Conservation (phyloP, 2,113 vertebrate genomes). For the Heptranchias perlo region DNA sequence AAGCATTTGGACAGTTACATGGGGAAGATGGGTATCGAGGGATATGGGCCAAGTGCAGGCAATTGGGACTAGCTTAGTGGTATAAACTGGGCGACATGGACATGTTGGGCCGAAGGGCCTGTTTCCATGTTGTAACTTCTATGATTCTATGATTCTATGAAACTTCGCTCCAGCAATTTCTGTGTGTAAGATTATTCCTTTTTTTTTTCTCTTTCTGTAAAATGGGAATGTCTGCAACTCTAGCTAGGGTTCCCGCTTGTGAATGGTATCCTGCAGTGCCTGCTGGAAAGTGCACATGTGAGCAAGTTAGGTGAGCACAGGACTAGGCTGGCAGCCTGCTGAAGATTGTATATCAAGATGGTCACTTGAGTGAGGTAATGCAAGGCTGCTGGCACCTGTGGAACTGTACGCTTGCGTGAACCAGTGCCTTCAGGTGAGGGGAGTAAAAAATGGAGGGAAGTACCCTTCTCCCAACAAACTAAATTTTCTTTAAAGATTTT, state of each 20-base stretch:
- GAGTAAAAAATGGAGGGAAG: neutral
- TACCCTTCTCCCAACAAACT: neutral
- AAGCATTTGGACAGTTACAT: too few relatives aligned
- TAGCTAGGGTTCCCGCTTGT: neutral
- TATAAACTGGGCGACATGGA: too few relatives aligned
- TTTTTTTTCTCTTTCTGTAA: neutral
- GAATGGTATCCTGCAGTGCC: neutral
- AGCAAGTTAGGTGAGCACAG: neutral
- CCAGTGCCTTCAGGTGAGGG: neutral
- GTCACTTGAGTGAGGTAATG: neutral
- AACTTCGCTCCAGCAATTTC: neutral
- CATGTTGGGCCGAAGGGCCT: too few relatives aligned
- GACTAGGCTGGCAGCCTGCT: neutral
- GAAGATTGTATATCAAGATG: neutral
- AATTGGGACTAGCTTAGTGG: too few relatives aligned
- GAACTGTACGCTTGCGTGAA: neutral
- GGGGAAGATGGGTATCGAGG: too few relatives aligned
- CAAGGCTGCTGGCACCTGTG: too few relatives aligned
- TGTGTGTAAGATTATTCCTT: neutral
- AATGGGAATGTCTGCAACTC: neutral
- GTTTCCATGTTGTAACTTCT: too few relatives aligned
- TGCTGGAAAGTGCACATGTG: neutral
- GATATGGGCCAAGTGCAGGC: too few relatives aligned
- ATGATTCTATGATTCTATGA: too few relatives aligned
- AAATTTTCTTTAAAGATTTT: too few relatives aligned